A percentile compares a stretch with the other conserved stretches of the same genome.
phyloP scores from a whole-genome alignment of 2,797 vertebrate species.

The Myotis daubentonii region DNA sequence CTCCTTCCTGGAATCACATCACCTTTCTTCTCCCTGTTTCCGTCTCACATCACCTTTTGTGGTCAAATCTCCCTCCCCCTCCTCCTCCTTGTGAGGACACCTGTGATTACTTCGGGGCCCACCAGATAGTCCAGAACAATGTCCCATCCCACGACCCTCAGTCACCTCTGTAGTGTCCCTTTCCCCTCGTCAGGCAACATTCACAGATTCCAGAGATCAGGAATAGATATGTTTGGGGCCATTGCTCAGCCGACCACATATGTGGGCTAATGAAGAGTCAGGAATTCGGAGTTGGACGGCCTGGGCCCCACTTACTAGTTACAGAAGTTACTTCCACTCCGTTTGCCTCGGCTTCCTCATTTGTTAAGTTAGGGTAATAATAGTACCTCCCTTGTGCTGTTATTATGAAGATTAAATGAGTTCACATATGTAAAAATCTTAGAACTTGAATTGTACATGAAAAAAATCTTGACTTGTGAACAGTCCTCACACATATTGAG shows the following conservation, averaged over 20 bases:
- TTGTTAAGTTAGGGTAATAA: not conserved
- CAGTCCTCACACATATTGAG: not conserved
- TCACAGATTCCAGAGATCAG: not conserved
- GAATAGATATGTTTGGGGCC: no score
- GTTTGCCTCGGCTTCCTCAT: not conserved
- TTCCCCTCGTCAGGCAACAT: not conserved
- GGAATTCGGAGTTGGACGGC: fast-evolving
- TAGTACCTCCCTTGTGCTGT: not conserved
- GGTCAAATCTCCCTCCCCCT: not conserved
- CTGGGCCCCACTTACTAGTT: not conserved
- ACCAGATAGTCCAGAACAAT: not conserved
- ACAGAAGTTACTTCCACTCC: not conserved
- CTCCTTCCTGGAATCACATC: not conserved
- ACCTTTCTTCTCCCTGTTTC: not conserved
- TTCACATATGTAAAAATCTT: not conserved
- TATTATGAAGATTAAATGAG: not conserved
- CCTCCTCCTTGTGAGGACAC: not conserved
- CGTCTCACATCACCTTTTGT: not conserved
- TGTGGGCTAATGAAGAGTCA: not conserved
- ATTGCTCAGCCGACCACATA: not conserved
- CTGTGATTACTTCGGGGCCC: not conserved
- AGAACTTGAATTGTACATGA: not conserved
- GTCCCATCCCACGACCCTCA: not conserved
- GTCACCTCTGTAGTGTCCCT: not conserved
- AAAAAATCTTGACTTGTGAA: not conserved